A percentile compares a stretch with the other conserved stretches of the same genome.
Conservation (phyloP, 2,113 vertebrate species). For the Eolophus roseicapilla region DNA sequence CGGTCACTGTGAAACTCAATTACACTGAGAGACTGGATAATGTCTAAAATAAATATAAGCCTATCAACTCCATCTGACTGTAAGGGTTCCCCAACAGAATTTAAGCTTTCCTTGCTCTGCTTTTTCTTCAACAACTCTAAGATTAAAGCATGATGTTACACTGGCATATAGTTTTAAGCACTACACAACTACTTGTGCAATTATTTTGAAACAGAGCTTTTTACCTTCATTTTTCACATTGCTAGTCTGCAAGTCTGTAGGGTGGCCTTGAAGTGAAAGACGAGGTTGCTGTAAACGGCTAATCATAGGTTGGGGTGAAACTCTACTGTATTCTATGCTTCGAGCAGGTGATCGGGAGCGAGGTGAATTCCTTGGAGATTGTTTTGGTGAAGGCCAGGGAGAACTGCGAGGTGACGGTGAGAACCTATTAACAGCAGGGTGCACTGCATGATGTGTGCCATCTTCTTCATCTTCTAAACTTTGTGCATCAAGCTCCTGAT, state of each 20-base stretch:
- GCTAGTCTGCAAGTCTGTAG: slow-evolving; percentile 87
- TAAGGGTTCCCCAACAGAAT: neutral
- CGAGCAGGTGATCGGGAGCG: slow-evolving; percentile 93
- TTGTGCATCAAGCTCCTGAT: slow-evolving; percentile 95
- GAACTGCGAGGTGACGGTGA: slow-evolving; percentile 94
- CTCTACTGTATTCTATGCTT: slow-evolving; percentile 88
- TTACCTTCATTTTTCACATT: slow-evolving; percentile 96
- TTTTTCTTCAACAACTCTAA: neutral
- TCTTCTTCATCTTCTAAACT: slow-evolving; percentile 98
- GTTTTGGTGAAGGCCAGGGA: slow-evolving; percentile 89
- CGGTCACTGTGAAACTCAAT: neutral
- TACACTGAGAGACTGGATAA: neutral
- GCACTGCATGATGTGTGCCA: slow-evolving; percentile 83
- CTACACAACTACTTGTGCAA: neutral
- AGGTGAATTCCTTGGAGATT: slow-evolving; percentile 89
- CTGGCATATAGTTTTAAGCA: neutral
- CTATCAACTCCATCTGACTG: neutral
- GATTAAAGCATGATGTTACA: neutral
- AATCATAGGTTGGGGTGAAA: slow-evolving; percentile 91
- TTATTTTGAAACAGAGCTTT: neutral
- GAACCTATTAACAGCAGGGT: slow-evolving; percentile 87
- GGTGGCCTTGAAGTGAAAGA: slow-evolving; percentile 93
- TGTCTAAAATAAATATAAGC: neutral
- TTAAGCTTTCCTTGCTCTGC: neutral
- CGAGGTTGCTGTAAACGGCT: slow-evolving; percentile 96